phyloP scores from a whole-genome alignment of 2,113 vertebrate species.

The Cinclus mexicanus region DNA sequence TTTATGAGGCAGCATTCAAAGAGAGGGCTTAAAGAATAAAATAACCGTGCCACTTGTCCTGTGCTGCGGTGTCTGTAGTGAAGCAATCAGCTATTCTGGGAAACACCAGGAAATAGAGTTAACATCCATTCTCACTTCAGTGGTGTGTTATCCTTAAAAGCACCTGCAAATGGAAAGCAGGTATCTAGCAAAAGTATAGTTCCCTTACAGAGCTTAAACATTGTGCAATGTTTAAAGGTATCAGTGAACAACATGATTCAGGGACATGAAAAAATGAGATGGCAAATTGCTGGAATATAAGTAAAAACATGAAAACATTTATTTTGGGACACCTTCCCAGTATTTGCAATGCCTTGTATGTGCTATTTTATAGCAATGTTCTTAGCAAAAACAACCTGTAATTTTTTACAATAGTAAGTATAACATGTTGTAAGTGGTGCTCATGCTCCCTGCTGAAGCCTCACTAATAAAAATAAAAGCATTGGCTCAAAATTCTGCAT shows the following conservation, averaged over 20 bases:
- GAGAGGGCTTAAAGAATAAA: not conserved
- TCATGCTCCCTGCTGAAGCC: not conserved
- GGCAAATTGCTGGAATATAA: not conserved
- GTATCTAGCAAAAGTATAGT: not conserved
- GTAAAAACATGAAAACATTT: not conserved
- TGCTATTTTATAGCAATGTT: not conserved
- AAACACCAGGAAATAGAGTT: not conserved
- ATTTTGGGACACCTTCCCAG: not conserved
- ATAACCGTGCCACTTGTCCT: not conserved
- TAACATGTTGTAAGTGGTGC: not conserved
- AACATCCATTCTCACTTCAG: not conserved
- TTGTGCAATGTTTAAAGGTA: not conserved
- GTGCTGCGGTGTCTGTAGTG: not conserved
- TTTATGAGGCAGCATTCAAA: not conserved
- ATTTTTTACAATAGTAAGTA: not conserved
- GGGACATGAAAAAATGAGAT: not conserved
- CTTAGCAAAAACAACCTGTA: not conserved
- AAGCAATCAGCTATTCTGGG: not conserved
- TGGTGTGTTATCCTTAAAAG: not conserved
- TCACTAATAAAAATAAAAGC: not conserved
- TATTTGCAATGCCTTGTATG: not conserved
- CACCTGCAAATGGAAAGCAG: not conserved
- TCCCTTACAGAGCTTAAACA: not conserved
- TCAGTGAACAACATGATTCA: not conserved
- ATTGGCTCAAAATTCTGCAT: not conserved